A percentile compares a stretch with the other conserved stretches of the same genome.
Conservation (phyloP, 2,113 vertebrate genomes). For the Bujurquina vittata region DNA sequence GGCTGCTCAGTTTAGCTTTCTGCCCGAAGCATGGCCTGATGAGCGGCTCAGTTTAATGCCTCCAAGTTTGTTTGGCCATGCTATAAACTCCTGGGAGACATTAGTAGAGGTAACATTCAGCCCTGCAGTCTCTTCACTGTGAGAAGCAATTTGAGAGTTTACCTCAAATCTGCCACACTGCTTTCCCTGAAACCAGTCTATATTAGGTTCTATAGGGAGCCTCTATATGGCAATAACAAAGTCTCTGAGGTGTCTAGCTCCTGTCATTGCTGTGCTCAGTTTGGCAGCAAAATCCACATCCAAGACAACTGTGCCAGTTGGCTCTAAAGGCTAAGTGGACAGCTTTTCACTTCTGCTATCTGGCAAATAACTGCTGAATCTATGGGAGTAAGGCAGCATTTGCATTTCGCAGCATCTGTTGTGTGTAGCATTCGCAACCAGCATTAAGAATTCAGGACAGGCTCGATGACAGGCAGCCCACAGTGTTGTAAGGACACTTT, state of each 20-base stretch:
- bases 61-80: not conserved
- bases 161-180: slow-evolving; percentile 10
- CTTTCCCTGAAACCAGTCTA: slow-evolving; percentile 22
- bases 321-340: slow-evolving; percentile 3
- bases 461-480: not conserved
- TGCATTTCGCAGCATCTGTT: slow-evolving; percentile 8
- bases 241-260: slow-evolving; percentile 23
- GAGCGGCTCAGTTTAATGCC: slow-evolving; percentile 2
- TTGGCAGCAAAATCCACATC: slow-evolving; percentile 17
- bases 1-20: slow-evolving; percentile 3
- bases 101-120: slow-evolving; percentile 4
- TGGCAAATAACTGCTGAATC: not conserved
- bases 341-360: slow-evolving; percentile 9
- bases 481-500: not conserved
- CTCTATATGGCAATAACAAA: slow-evolving; percentile 7
- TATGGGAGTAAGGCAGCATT: not conserved
- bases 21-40: slow-evolving; percentile 2
- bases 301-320: slow-evolving; percentile 42
- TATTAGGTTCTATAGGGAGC: slow-evolving; percentile 11
- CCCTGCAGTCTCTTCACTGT: not conserved
- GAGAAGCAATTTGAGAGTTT: slow-evolving; percentile 20
- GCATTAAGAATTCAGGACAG: not conserved
- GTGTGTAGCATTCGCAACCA: not conserved
- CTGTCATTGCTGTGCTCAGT: slow-evolving; percentile 31
- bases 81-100: slow-evolving; percentile 25